phyloP scores from a whole-genome alignment of 2,797 vertebrate genomes.

The Phylloscopus collybita region DNA sequence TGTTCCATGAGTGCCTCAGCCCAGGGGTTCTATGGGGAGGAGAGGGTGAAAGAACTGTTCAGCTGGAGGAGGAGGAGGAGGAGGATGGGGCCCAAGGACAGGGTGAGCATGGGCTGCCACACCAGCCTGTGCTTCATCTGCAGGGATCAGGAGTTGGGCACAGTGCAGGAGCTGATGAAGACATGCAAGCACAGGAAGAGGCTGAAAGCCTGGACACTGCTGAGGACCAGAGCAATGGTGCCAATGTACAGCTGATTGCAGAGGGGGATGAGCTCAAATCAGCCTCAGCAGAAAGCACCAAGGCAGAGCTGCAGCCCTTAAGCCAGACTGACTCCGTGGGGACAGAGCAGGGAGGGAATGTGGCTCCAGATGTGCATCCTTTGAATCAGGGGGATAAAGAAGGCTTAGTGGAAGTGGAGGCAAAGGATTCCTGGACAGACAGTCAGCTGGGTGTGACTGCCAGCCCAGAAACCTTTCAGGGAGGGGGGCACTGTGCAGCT shows the following conservation, averaged over 20 bases:
- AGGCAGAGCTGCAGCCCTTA: neutral
- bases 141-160: no score
- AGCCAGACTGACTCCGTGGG: neutral
- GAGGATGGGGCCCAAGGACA: no score
- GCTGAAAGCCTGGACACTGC: rapidly evolving
- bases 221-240: neutral
- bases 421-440: neutral
- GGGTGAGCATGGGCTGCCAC: no score
- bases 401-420: neutral
- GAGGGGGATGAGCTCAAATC: neutral
- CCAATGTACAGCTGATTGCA: neutral
- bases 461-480: neutral
- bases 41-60: no score
- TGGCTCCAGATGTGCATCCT: neutral
- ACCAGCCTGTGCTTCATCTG: no score
- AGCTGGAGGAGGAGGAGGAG: no score
- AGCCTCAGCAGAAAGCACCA: neutral
- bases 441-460: rapidly evolving
- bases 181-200: neutral
- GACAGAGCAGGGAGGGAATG: neutral
- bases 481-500: rapidly evolving
- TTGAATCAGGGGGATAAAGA: no score
- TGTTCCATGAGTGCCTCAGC: neutral
- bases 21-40: no score
- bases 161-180: no score